A percentile compares a stretch with the other conserved stretches of the same genome.
phyloP scores from a whole-genome alignment of 2,888 invertebrate species.

The Agrenia bidenticulata region DNA sequence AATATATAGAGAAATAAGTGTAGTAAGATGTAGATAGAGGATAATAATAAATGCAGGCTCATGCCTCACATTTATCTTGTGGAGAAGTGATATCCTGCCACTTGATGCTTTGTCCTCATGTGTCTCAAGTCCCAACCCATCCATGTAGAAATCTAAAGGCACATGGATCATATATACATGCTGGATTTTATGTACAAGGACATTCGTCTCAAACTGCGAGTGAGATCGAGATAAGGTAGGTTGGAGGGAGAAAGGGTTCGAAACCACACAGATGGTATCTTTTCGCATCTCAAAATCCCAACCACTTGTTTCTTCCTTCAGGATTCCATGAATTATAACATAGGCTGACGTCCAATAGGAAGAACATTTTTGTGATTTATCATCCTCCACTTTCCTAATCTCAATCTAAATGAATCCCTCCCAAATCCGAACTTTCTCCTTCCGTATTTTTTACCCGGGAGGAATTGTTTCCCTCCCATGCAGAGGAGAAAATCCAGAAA shows the following conservation, averaged over 20 bases:
- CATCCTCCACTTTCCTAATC: background rate
- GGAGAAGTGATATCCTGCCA: constrained; percentile 7
- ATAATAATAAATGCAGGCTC: constrained; percentile 11
- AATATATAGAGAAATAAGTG: too few relatives aligned
- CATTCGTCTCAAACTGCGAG: background rate
- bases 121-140: background rate
- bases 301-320: background rate
- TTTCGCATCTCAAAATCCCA: background rate
- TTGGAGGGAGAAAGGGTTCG: too few relatives aligned
- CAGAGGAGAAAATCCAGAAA: constrained; percentile 6
- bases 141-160: too few relatives aligned
- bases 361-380: constrained; percentile 10
- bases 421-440: background rate
- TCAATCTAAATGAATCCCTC: constrained; percentile 4
- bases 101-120: constrained; percentile 3
- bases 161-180: too few relatives aligned
- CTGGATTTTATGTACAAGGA: too few relatives aligned
- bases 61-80: constrained; percentile 6
- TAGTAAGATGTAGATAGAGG: background rate
- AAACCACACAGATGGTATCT: too few relatives aligned
- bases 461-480: too few relatives aligned
- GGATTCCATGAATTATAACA: constrained; percentile 20
- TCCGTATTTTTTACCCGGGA: too few relatives aligned
- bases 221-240: background rate
- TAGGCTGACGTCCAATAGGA: constrained; percentile 2